Base-by-base conservation (phyloP, 2,888 invertebrate species). In the Meghimatium bilineatum region DNA sequence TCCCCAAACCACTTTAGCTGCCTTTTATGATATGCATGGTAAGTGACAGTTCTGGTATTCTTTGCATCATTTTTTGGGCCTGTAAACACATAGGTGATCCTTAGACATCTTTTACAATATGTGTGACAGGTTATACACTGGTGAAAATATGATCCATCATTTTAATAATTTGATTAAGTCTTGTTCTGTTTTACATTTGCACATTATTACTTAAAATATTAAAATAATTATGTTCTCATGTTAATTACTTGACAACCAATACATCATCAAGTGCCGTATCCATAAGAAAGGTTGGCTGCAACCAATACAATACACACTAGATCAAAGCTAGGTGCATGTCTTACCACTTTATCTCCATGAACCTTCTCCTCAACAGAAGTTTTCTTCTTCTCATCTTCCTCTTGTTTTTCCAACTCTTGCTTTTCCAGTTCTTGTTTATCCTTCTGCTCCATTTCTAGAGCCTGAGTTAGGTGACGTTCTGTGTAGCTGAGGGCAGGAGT, bases 401-500 rank as follows among this genome's bases (percentile, higher is more conserved):
- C 85, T 44, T 80, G 75, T 81, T 82, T 78, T 77, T 91, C 91
- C 76, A 91, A 91, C n/a, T 91, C 92, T 49, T 87, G 87, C 86
- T 90, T 91, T 79, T 91, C 92, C 74, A 90, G 90, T n/a, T 91
- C 91, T 56, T 87, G 87, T 86, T 91, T 91, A 87, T 96, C 95
- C 90, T 96, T 96, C 89, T 89, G 90, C 87, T 92, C 92, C 2
- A 85, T 87, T 84, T 93, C 93, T 26, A 92, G 85, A 8, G 88
- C 90, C 36, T 86, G 85, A 80, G 89, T 86, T 84, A 98, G 95
- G 88, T 97, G 96, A 85, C 96, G 95, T 26, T 96, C 94, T 0
- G 96, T 96, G 93, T 96, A 98, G 88, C 95, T 95, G 5, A 97
- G 94, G 0, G 99, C 99, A 0, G 98, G 97, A 0, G 98, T 98